A percentile compares a stretch with the other conserved stretches of the same genome.
Evolutionary conservation across 2,113 vertebrate species (phyloP).

Genomic region (Microcebus lehilahytsara): DNA sequence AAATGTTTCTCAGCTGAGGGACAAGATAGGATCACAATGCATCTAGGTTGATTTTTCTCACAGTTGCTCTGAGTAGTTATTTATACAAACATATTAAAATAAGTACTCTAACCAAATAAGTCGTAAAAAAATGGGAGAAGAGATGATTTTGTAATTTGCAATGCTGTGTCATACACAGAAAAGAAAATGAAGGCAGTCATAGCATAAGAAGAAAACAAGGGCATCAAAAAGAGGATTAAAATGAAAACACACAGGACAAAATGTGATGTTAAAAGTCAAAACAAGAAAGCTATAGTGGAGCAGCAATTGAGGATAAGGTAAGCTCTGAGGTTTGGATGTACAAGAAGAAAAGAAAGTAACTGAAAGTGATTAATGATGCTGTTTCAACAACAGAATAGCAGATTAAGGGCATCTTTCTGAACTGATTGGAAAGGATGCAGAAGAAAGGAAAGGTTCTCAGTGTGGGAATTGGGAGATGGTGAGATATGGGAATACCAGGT

Average conservation of each 20-base stretch:
- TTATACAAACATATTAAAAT: conserved; percentile 12
- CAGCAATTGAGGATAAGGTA: background rate
- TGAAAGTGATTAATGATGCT: conserved; percentile 53
- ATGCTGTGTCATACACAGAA: background rate
- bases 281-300: background rate
- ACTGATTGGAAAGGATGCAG: conserved; percentile 30
- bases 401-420: conserved; percentile 36
- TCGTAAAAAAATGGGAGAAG: background rate
- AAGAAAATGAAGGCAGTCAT: background rate
- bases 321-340: conserved; percentile 20
- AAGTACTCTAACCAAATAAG: background rate
- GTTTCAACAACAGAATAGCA: conserved; percentile 35
- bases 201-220: background rate
- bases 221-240: background rate
- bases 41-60: background rate
- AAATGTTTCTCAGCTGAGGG: conserved; percentile 22
- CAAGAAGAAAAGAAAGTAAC: background rate
- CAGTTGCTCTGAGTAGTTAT: background rate
- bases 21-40: background rate
- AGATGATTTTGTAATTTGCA: background rate
- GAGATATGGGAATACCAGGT: background rate
- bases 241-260: background rate
- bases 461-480: background rate
- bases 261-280: background rate
- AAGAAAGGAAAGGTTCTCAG: background rate